Evolutionary conservation across 2,797 vertebrate genomes (phyloP).

Genomic region (Enteromius mattozi): DNA sequence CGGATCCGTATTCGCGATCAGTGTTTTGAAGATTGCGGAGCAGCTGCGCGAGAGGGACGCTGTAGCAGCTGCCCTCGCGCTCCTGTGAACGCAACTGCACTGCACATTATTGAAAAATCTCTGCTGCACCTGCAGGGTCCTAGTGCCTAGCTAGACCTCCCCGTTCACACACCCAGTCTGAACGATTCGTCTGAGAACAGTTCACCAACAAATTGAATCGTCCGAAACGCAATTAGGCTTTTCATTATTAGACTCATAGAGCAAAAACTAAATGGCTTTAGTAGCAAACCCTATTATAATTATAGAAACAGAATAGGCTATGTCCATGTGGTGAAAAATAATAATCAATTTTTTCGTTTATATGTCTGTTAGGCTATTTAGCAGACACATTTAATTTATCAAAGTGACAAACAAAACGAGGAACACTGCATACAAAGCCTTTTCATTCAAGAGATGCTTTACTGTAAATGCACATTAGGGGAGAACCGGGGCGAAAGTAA

Average conservation of each 20-base stretch:
- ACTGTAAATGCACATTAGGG: neutral
- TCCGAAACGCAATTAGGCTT: neutral
- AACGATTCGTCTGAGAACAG: neutral
- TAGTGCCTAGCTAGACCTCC: slow-evolving; percentile 68
- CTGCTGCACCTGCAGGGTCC: slow-evolving; percentile 78
- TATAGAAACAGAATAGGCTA: neutral
- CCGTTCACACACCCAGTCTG: neutral
- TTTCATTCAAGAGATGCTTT: neutral
- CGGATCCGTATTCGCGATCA: slow-evolving; percentile 7
- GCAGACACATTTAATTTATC: no score
- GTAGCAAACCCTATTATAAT: neutral
- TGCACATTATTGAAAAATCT: slow-evolving; percentile 64
- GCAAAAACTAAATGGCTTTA: neutral
- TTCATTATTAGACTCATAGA: neutral
- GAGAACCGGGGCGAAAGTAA: no score
- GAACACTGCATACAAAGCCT: neutral
- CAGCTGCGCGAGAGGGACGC: slow-evolving; percentile 60
- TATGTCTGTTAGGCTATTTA: no score
- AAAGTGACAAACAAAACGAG: neutral
- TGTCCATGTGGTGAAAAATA: neutral
- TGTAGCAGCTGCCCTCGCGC: slow-evolving; percentile 61
- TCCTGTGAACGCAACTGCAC: slow-evolving; percentile 61
- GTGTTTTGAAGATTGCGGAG: slow-evolving; percentile 45
- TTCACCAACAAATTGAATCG: neutral
- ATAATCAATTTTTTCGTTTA: no score